Conservation (phyloP, 2,797 vertebrate species). For the Phyllotis vaccarum region DNA sequence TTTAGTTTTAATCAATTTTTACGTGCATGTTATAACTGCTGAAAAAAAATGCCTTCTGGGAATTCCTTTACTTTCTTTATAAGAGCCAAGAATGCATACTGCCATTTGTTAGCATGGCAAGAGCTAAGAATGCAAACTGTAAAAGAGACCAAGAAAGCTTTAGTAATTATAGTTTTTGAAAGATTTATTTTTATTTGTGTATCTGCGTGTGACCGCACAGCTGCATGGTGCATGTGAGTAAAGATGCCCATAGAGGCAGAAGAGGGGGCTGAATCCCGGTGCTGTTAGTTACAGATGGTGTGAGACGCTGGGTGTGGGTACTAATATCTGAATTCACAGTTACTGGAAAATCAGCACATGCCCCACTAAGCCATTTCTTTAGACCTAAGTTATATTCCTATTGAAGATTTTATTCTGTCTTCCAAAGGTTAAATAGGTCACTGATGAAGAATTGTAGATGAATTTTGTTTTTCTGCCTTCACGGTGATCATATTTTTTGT, state of each 20-base stretch:
- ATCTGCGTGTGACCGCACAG: not conserved
- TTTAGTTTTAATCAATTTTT: constrained; percentile 40
- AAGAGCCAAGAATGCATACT: not conserved
- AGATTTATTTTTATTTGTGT: not conserved
- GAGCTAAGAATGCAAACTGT: not conserved
- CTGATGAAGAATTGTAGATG: constrained; percentile 66
- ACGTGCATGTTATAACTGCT: not conserved
- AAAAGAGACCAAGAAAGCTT: not conserved
- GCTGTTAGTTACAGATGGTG: not conserved
- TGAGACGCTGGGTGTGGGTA: not conserved
- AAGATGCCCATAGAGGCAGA: no score
- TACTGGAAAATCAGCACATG: not conserved
- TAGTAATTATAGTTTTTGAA: not conserved
- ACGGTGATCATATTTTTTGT: not conserved
- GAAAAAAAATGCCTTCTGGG: not conserved
- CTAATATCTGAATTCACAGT: not conserved
- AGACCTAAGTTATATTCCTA: constrained; percentile 10
- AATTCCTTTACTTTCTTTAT: not conserved
- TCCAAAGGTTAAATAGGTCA: constrained; percentile 65
- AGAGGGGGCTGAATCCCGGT: not conserved
- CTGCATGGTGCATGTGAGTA: not conserved
- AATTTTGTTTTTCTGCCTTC: constrained; percentile 19
- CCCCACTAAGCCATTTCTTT: not conserved
- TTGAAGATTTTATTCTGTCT: constrained; percentile 68
- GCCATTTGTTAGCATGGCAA: not conserved